Percentiles rank a stretch among this genome's conserved stretches.
Evolutionary conservation across 2,888 invertebrate species (phyloP).

Genomic region (Tuta absoluta): DNA sequence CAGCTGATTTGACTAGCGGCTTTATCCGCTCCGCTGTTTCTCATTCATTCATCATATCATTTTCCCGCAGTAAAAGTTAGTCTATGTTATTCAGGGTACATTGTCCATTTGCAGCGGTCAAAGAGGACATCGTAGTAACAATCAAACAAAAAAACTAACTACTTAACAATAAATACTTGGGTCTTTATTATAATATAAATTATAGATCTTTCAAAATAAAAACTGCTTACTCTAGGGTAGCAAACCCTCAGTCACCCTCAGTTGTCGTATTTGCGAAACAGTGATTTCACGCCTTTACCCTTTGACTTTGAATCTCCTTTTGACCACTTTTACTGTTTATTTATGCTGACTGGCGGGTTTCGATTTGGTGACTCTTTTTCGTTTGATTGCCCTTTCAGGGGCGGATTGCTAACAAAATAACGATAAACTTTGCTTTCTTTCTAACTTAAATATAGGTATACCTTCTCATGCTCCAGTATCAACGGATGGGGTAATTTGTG

Average conservation of each 20-base stretch:
- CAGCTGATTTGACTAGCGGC: too few species aligned
- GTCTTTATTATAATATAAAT: background rate
- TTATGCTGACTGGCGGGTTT: slow-evolving; percentile 26
- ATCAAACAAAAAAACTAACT: too few species aligned
- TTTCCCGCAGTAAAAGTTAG: too few species aligned
- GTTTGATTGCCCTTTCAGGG: slow-evolving; percentile 44
- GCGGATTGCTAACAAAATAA: background rate
- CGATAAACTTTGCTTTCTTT: background rate
- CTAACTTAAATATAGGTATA: background rate
- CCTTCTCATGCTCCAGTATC: too few species aligned
- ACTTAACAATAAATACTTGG: too few species aligned
- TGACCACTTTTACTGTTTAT: slow-evolving; percentile 11
- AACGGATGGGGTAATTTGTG: background rate
- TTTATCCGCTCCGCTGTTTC: too few species aligned
- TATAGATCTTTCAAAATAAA: background rate
- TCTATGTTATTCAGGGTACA: too few species aligned
- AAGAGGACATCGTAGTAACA: too few species aligned
- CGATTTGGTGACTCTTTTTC: slow-evolving; percentile 44
- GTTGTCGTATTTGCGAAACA: slow-evolving; percentile 56
- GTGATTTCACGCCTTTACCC: slow-evolving; percentile 60
- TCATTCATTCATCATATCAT: too few species aligned
- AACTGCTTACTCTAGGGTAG: background rate
- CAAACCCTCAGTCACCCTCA: slow-evolving; percentile 40
- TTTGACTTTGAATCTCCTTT: slow-evolving; percentile 56
- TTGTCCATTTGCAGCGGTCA: too few species aligned